These are phyloP conservation scores for Mus caroli DNA, from an alignment of 2,797 vertebrate species.

Conservation along the genomic window DNA sequence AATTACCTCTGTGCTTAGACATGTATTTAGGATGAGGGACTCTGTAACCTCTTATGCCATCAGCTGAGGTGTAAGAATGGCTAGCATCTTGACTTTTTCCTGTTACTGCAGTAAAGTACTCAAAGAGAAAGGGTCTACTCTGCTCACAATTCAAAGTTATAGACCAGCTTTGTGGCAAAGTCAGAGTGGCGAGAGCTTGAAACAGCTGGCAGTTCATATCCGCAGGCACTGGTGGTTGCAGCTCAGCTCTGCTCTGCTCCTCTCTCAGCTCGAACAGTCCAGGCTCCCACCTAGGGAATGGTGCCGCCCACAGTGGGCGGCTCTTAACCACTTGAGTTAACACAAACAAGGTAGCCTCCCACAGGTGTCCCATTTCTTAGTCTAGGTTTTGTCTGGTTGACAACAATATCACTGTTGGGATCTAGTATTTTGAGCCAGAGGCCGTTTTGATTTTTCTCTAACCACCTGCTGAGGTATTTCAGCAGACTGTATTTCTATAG, in stretches of 20 bases:
- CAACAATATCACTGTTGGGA: background rate
- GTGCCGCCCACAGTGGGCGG: background rate
- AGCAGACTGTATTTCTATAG: slow-evolving; percentile 28
- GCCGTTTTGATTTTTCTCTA: slow-evolving; percentile 47
- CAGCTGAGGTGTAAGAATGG: background rate
- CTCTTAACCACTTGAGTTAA: background rate
- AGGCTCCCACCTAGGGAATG: background rate
- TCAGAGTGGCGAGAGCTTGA: background rate
- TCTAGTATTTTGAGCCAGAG: background rate
- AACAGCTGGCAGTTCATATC: no score
- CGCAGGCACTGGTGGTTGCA: rapidly evolving
- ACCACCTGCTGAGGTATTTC: slow-evolving; percentile 17
- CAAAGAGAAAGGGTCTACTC: background rate
- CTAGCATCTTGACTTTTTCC: background rate
- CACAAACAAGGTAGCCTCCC: background rate
- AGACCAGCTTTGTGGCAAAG: background rate
- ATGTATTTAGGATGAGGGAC: background rate
- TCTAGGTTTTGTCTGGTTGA: background rate
- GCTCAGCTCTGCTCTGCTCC: background rate
- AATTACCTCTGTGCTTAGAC: background rate
- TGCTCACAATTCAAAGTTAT: background rate
- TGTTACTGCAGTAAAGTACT: background rate
- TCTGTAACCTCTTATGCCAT: background rate
- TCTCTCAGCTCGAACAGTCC: background rate
- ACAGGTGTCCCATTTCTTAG: background rate